Evolutionary conservation across 2,888 invertebrate species (phyloP).

Genomic region (Panzeria rudis): DNA sequence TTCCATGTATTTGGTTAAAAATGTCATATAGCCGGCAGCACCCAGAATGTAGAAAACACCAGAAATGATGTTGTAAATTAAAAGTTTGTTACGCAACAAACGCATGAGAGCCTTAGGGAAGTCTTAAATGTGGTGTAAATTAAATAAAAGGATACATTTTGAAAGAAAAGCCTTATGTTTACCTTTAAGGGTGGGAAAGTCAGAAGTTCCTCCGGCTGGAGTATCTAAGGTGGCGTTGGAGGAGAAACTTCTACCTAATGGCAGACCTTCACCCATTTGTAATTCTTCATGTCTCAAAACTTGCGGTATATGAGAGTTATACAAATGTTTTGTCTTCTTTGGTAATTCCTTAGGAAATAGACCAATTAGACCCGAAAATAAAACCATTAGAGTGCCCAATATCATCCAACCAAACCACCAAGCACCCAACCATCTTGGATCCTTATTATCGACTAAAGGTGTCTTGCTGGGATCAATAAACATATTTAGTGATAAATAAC

Average conservation of each 20-base stretch:
- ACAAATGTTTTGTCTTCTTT: constrained; percentile 74
- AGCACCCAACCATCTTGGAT: constrained; percentile 89
- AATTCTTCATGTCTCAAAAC: constrained; percentile 79
- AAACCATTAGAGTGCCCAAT: constrained; percentile 84
- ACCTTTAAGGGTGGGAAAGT: constrained; percentile 83
- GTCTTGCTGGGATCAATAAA: constrained; percentile 87
- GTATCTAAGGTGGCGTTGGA: constrained; percentile 79
- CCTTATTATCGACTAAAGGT: constrained; percentile 86
- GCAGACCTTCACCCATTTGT: constrained; percentile 77
- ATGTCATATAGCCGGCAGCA: constrained; percentile 88
- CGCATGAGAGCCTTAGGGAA: constrained; percentile 86
- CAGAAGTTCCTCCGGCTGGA: constrained; percentile 75
- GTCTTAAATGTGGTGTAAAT: constrained; percentile 79
- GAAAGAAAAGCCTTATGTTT: not conserved
- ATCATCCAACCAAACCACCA: constrained; percentile 90
- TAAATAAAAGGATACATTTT: not conserved
- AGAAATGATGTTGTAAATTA: constrained; percentile 87
- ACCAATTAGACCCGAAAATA: constrained; percentile 87
- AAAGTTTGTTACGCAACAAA: constrained; percentile 87
- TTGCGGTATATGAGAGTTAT: constrained; percentile 80
- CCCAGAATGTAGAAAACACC: constrained; percentile 88
- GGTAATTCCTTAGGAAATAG: constrained; percentile 86
- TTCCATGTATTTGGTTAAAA: constrained; percentile 90
- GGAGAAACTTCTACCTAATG: constrained; percentile 78
- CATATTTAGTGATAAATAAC: constrained; percentile 84